These are phyloP conservation scores for Cyclopterus lumpus DNA, from an alignment of 2,797 vertebrate genomes.

Conservation along the genomic window DNA sequence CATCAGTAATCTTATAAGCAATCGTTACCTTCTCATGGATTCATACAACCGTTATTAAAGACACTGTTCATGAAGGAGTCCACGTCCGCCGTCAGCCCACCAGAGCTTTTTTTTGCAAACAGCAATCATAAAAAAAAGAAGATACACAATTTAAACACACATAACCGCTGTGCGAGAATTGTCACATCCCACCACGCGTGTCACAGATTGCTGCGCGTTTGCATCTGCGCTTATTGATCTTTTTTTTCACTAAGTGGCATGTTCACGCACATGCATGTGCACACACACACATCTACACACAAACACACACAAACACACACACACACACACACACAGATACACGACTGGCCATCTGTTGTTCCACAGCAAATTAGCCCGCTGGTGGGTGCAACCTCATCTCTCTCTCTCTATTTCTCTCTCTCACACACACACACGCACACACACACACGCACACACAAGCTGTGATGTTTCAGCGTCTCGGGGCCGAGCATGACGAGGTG, in stretches of 20 bases:
- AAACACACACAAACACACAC: background rate
- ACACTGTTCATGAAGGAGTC: background rate
- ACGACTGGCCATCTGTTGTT: conserved; percentile 72
- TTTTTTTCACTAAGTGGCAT: background rate
- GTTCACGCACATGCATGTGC: background rate
- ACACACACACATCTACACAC: background rate
- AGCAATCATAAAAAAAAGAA: background rate
- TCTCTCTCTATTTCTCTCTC: too few species aligned
- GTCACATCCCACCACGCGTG: background rate
- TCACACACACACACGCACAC: too few species aligned
- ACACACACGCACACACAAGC: conserved; percentile 17
- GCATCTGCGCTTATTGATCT: background rate
- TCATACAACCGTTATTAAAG: conserved; percentile 2
- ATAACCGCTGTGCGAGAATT: background rate
- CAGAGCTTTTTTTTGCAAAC: background rate
- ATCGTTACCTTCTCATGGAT: background rate
- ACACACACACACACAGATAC: conserved; percentile 11
- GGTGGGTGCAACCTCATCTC: conserved; percentile 52
- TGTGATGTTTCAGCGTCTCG: conserved; percentile 43
- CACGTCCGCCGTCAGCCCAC: too few species aligned
- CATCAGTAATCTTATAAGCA: background rate
- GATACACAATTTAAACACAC: background rate
- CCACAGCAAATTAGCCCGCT: conserved; percentile 57
- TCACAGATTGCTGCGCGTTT: background rate
- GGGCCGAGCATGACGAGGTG: conserved; percentile 54